Conservation (phyloP, 2,797 vertebrate species). For the Pantherophis vulpinus region DNA sequence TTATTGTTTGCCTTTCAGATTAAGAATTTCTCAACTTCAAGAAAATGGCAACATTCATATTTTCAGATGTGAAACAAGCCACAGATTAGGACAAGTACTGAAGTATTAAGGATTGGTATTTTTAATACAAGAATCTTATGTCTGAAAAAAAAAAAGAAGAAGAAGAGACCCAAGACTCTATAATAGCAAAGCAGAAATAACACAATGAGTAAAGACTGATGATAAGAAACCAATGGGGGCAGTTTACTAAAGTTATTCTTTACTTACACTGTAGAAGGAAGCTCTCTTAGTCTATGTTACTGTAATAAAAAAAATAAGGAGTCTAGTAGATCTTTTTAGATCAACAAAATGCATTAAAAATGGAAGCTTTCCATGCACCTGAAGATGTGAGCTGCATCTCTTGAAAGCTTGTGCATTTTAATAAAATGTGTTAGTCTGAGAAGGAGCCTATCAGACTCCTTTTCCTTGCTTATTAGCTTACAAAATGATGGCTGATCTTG, state of each 20-base stretch:
- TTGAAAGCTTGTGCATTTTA: background rate
- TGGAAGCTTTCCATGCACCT: background rate
- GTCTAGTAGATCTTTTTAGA: background rate
- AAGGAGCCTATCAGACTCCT: background rate
- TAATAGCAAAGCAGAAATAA: background rate
- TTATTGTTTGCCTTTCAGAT: background rate
- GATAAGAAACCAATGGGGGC: background rate
- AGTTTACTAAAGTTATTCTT: background rate
- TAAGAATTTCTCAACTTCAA: no score
- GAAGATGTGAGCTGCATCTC: background rate
- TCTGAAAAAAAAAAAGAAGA: background rate
- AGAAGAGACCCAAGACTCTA: background rate
- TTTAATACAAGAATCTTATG: background rate
- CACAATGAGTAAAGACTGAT: background rate
- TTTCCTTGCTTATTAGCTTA: background rate
- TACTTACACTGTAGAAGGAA: background rate
- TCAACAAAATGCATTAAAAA: background rate
- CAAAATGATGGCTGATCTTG: background rate
- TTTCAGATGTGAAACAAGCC: background rate
- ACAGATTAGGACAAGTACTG: fast-evolving
- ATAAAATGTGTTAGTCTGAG: background rate
- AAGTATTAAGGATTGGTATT: background rate
- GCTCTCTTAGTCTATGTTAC: background rate
- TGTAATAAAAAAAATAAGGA: background rate
- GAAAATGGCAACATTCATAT: background rate